Conservation (phyloP, 2,888 invertebrate genomes). For the Parthenolecanium corni region DNA sequence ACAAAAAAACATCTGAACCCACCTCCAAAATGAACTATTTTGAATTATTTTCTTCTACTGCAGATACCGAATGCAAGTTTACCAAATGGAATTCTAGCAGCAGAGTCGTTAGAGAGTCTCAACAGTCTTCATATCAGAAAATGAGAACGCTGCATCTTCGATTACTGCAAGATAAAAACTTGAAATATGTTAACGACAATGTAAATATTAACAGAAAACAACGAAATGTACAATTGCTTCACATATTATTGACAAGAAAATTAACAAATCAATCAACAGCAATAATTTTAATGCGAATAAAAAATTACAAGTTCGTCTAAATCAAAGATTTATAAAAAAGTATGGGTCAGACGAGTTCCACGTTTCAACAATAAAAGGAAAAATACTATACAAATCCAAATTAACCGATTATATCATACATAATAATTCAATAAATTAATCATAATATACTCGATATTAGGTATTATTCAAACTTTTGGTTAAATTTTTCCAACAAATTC, state of each 20-base stretch:
- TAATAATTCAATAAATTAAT: conserved; percentile 18
- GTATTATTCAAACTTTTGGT: too few species aligned
- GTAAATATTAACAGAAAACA: conserved; percentile 10
- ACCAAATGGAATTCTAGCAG: background rate
- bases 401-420: conserved; percentile 15
- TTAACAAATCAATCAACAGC: conserved; percentile 16
- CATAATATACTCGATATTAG: background rate
- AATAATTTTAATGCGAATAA: conserved; percentile 28
- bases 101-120: conserved; percentile 18
- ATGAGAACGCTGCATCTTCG: background rate
- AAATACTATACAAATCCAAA: conserved; percentile 23
- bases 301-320: conserved; percentile 26
- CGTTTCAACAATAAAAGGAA: conserved; percentile 14
- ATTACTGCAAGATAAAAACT: background rate
- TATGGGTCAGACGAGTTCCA: conserved; percentile 20
- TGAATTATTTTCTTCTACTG: too few species aligned
- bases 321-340: conserved; percentile 8
- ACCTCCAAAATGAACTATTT: too few species aligned
- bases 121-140: conserved; percentile 5
- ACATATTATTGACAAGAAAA: conserved; percentile 1
- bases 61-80: background rate
- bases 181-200: background rate
- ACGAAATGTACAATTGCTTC: background rate
- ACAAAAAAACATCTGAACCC: too few species aligned
- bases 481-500: too few species aligned